These are phyloP conservation scores for Brachionus rubens DNA, from an alignment of 1,140 invertebrate species.

Conservation along the genomic window DNA sequence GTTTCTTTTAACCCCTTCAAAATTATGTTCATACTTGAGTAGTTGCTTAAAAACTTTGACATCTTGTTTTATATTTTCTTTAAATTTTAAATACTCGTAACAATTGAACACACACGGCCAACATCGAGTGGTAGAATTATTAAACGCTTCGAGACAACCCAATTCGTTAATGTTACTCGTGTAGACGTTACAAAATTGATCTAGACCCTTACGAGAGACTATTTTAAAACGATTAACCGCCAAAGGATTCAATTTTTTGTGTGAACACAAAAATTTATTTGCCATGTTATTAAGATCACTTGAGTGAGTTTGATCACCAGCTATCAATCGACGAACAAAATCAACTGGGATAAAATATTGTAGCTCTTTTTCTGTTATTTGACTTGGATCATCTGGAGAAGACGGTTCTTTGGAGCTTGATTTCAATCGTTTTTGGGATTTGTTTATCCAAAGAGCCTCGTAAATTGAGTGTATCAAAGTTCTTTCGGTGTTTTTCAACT, in stretches of 20 bases:
- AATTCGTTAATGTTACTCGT: background rate
- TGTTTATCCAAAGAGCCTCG: constrained; percentile 6
- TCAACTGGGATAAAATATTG: constrained; percentile 12
- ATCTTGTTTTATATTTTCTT: constrained; percentile 33
- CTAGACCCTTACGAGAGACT: constrained; percentile 4
- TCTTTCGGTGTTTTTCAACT: background rate
- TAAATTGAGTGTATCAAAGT: constrained; percentile 14
- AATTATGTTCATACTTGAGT: constrained; percentile 3
- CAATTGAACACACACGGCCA: background rate
- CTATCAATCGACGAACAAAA: background rate
- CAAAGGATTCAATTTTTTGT: constrained; percentile 1
- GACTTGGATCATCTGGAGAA: background rate
- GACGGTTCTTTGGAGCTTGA: background rate
- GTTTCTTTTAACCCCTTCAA: background rate
- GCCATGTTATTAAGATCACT: background rate
- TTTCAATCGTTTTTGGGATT: constrained; percentile 10
- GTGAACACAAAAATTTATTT: background rate
- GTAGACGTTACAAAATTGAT: background rate
- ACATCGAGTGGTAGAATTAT: constrained; percentile 20
- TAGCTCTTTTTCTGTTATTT: background rate
- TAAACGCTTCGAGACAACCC: constrained; percentile 24
- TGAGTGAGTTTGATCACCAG: background rate
- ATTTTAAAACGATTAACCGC: background rate
- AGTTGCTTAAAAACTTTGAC: background rate
- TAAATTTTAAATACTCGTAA: constrained; percentile 31